Conservation (phyloP, 2,888 invertebrate species). For the Polymixis flavicincta region DNA sequence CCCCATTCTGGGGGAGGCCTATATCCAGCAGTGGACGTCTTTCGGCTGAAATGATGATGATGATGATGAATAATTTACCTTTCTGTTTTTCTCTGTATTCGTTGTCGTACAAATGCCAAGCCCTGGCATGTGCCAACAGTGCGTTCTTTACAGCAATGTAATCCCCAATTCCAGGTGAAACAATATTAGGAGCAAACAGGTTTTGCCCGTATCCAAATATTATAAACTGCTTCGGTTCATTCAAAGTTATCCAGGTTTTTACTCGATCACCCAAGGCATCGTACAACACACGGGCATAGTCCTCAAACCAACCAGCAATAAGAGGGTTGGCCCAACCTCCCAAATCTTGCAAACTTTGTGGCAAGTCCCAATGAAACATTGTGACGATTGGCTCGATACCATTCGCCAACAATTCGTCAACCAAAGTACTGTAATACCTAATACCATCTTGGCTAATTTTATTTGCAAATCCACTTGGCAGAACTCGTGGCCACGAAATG, state of each 20-base stretch:
- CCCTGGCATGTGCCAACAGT: slow-evolving; percentile 90
- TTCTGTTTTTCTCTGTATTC: slow-evolving; percentile 78
- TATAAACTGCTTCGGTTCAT: slow-evolving; percentile 89
- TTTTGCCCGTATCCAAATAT: slow-evolving; percentile 85
- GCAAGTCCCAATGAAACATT: slow-evolving; percentile 90
- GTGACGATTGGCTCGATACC: slow-evolving; percentile 91
- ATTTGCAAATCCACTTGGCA: slow-evolving; percentile 90
- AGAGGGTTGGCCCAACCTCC: slow-evolving; percentile 90
- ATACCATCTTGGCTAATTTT: slow-evolving; percentile 91
- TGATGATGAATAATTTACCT: too few species aligned
- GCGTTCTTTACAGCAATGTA: slow-evolving; percentile 88
- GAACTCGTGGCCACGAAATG: slow-evolving; percentile 92
- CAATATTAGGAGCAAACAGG: slow-evolving; percentile 81
- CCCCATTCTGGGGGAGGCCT: too few species aligned
- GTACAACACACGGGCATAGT: slow-evolving; percentile 86
- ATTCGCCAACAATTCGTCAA: slow-evolving; percentile 90
- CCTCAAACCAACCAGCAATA: slow-evolving; percentile 86
- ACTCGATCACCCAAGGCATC: slow-evolving; percentile 87
- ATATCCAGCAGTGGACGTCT: too few species aligned
- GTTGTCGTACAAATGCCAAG: slow-evolving; percentile 85
- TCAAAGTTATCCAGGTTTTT: slow-evolving; percentile 91
- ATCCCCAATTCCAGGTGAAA: slow-evolving; percentile 85
- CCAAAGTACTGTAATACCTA: slow-evolving; percentile 92
- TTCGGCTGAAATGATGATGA: too few species aligned
- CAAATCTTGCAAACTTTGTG: slow-evolving; percentile 88